Percentiles rank a stretch among this genome's conserved stretches.
Conservation (phyloP, 53 echinoderm and acorn worm species). For the Holothuria leucospilota region DNA sequence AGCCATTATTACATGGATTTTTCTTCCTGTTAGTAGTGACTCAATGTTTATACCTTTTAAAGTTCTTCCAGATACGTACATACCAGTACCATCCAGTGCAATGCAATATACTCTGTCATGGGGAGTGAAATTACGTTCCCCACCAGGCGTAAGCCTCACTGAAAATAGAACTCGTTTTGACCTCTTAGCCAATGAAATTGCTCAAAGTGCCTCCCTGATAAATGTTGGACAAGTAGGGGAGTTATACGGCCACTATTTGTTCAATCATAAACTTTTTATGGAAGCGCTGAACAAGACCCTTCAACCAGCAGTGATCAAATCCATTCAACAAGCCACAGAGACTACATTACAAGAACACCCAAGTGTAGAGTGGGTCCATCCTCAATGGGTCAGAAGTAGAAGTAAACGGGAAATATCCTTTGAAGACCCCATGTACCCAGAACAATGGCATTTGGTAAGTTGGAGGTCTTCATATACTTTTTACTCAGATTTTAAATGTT, state of each 20-base stretch:
- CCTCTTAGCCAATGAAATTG: conserved; percentile 70
- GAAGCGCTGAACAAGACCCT: conserved; percentile 74
- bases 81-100: conserved; percentile 34
- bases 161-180: conserved; percentile 79
- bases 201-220: conserved; percentile 66
- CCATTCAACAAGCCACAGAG: conserved; percentile 76
- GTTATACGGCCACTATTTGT: conserved; percentile 85
- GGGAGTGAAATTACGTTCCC: conserved; percentile 85
- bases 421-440: conserved; percentile 73
- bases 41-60: conserved; percentile 26
- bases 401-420: conserved; percentile 70
- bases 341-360: conserved; percentile 55
- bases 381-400: conserved; percentile 84
- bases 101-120: conserved; percentile 86
- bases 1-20: conserved; percentile 41
- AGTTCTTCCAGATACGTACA: conserved; percentile 41
- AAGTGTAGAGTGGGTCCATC: conserved; percentile 83
- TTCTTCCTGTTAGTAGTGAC: conserved; percentile 40
- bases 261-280: conserved; percentile 76
- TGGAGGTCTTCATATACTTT: background rate
- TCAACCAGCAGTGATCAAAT: conserved; percentile 27
- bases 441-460: conserved; percentile 98
- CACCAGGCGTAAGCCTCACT: conserved; percentile 52
- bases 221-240: conserved; percentile 94
- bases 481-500: background rate